Percentiles rank a stretch among this genome's conserved stretches.
phyloP scores from a whole-genome alignment of 2,113 vertebrate genomes.

The Dipodomys spectabilis region DNA sequence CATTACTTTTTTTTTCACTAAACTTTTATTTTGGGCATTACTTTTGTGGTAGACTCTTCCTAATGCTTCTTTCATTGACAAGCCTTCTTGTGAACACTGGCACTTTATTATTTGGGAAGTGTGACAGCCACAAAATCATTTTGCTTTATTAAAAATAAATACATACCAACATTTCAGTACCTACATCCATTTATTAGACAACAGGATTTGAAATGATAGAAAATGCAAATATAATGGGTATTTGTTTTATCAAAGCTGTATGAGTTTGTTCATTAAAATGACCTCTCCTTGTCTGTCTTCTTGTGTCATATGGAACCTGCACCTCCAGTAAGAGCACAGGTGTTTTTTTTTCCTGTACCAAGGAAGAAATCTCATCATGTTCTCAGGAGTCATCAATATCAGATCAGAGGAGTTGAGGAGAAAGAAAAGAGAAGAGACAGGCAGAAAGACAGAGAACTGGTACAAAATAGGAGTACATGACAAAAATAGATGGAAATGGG shows the following conservation, averaged over 20 bases:
- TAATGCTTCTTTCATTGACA: background rate
- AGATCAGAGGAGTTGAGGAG: background rate
- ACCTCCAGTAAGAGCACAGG: background rate
- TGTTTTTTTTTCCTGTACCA: background rate
- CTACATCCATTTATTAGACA: background rate
- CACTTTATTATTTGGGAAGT: background rate
- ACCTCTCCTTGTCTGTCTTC: background rate
- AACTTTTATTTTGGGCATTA: too few species aligned
- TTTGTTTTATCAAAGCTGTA: background rate
- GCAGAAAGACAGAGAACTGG: background rate
- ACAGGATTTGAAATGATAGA: constrained; percentile 40
- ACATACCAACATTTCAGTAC: background rate
- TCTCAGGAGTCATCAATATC: background rate
- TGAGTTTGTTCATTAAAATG: background rate
- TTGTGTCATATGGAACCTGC: background rate
- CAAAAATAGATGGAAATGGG: background rate
- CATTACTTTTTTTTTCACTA: background rate
- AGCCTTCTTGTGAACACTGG: background rate
- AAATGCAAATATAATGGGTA: background rate
- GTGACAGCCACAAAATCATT: background rate
- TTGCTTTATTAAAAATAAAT: constrained; percentile 58
- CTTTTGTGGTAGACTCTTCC: background rate
- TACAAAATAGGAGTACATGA: background rate
- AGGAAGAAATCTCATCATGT: background rate
- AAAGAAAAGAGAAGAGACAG: background rate